These are phyloP conservation scores for Onychostruthus taczanowskii DNA, from an alignment of 2,113 vertebrate species.

Conservation along the genomic window DNA sequence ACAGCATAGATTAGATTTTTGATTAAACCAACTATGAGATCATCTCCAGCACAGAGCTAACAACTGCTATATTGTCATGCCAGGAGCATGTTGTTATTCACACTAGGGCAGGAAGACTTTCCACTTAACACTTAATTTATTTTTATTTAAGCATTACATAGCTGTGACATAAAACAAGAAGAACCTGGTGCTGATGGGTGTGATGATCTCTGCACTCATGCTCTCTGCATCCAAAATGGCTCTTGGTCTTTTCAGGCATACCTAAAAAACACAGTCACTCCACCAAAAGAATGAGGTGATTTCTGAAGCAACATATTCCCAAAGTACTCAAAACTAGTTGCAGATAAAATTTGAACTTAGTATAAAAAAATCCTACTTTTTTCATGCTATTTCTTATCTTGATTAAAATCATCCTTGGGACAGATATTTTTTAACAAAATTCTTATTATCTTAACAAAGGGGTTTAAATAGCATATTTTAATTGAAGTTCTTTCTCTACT, in stretches of 20 bases:
- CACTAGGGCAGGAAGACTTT: constrained; percentile 31
- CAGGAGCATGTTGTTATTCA: constrained; percentile 41
- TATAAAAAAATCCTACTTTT: neutral
- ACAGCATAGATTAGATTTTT: constrained; percentile 1
- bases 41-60: constrained; percentile 27
- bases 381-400: neutral
- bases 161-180: constrained; percentile 11
- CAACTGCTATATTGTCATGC: constrained; percentile 31
- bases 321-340: neutral
- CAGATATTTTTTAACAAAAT: neutral
- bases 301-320: neutral
- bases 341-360: neutral
- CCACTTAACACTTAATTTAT: constrained; percentile 47
- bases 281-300: neutral
- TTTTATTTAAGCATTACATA: constrained; percentile 52
- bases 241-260: neutral
- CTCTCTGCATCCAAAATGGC: neutral
- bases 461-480: neutral
- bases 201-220: neutral
- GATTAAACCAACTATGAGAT: constrained; percentile 59
- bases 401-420: neutral
- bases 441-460: neutral
- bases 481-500: neutral
- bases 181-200: neutral
- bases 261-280: neutral